Conservation (phyloP, 2,797 vertebrate species). For the Gobio occitaniae region DNA sequence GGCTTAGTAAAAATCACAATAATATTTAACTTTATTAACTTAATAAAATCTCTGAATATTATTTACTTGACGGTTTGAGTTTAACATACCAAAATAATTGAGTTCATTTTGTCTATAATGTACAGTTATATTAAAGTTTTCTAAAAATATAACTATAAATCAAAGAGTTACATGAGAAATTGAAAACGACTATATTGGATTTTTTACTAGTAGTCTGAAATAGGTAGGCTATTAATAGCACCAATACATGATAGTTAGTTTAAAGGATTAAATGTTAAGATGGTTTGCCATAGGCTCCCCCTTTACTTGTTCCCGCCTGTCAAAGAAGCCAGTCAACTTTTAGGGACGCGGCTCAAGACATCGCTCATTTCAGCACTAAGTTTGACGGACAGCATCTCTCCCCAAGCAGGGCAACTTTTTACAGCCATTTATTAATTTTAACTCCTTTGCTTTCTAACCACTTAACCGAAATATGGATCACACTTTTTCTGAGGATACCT, state of each 20-base stretch:
- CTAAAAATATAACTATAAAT: neutral
- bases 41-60: too few relatives aligned
- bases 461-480: conserved; percentile 67
- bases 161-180: neutral
- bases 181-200: neutral
- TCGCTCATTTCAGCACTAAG: conserved; percentile 61
- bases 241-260: neutral
- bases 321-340: conserved; percentile 44
- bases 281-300: conserved; percentile 25
- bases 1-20: too few relatives aligned
- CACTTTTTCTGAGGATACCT: conserved; percentile 52
- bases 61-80: too few relatives aligned
- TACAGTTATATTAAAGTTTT: too few relatives aligned
- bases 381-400: conserved; percentile 55
- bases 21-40: too few relatives aligned
- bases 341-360: conserved; percentile 22
- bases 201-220: neutral
- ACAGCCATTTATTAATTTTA: neutral
- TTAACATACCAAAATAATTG: too few relatives aligned
- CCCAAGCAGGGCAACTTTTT: conserved; percentile 19
- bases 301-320: neutral
- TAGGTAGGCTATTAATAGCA: neutral
- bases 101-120: too few relatives aligned
- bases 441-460: neutral
- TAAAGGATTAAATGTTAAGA: neutral